Evolutionary conservation across 1,140 invertebrate genomes (phyloP), one percentile per base, ranked within the genome.

Genomic region (Mylabris phalerata): DNA sequence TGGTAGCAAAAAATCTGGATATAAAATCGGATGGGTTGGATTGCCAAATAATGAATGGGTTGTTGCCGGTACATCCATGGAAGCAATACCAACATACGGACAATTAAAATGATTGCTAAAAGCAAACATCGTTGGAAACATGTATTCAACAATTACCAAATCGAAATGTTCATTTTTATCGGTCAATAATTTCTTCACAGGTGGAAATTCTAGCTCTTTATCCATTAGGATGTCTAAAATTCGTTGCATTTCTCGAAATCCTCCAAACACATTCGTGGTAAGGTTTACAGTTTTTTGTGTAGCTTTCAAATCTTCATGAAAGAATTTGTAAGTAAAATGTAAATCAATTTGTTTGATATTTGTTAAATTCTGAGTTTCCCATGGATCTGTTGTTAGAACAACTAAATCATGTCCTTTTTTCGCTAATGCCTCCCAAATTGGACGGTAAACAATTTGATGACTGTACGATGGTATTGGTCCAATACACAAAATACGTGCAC

Each of bases 381-480:
- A 52, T 0, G 75, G 75, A 50, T 69, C 41, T 3, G 68, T 59
- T 0, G 77, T 78, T 3, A 78, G 56, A 0, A 76, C 50, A 0
- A 75, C 73, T 0, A 81, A 45, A 32, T 80, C 55, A 47, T 81
- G 79, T 1, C 79, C 79, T 26, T 73, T 69, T 26, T 54, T 58
- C 9, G 57, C 60, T 46, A 68, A 40, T 46, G 61, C 57, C 25
- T 51, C 60, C 41, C 72, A 68, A 27, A 79, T 51, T 11, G 67
- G 58, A 13, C 61, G 59, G 44, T 67, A 73, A 11, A 77, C 68
- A 13, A 75, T 67, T 58, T 76, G 75, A 46, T 80, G 77, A 60
- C 78, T 80, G 55, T 72, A 73, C 0, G 74, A 71, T 2, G 73
- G 62, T n/a, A 71, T 69, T 3, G 75, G 60, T 9, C 73, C 27